Base-by-base conservation (phyloP, 92 coral and sea anemone species). In the Galaxea fascicularis region DNA sequence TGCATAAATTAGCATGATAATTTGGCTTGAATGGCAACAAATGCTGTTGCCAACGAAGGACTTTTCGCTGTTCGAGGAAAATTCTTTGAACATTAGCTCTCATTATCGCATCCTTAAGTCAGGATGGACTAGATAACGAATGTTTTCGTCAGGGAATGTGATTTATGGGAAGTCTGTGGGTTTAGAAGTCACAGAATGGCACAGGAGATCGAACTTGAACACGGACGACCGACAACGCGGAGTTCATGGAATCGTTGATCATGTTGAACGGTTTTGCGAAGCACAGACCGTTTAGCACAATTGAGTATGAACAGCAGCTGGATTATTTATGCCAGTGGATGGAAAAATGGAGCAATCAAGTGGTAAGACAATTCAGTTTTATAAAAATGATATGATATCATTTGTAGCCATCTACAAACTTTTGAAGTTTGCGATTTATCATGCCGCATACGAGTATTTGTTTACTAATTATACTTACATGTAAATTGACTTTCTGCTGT, bases 311-410 rank as follows among this genome's bases (percentile, higher is more conserved):
- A 70, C 95, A 95, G 75, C 99, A 94, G 87, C 71, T 96, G 44
- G 99, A 96, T 82, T 94, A 94, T 80, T 51, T 96, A 8, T 91
- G 95, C 53, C 94, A 95, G 78, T 96, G 99, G 99, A 83, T 94
- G 77, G 98, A 91, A 49, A 93, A 92, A 18, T 96, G 98, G 99
- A 93, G 88, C 45, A 86, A 88, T 63, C 82, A 83, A 69, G 99
- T 94, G 95, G 99, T 96, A 93, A 79, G 74, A 83, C 17, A 4
- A 58, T 25, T 16, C 52, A 57, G 27, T 54, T 53, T 58, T 54
- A 54, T 70, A 35, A 20, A 22, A 35, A 24, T 6, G 26, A 59
- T 17, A 26, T 41, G 27, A 16, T 4, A 15, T 22, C 65, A 18
- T 14, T 10, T 10, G 58, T 31, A 45, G 27, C 29, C 57, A 21